Evolutionary conservation across 2,888 invertebrate species (phyloP), one percentile per base, ranked within the genome.

Genomic region (Psylliodes chrysocephalus): DNA sequence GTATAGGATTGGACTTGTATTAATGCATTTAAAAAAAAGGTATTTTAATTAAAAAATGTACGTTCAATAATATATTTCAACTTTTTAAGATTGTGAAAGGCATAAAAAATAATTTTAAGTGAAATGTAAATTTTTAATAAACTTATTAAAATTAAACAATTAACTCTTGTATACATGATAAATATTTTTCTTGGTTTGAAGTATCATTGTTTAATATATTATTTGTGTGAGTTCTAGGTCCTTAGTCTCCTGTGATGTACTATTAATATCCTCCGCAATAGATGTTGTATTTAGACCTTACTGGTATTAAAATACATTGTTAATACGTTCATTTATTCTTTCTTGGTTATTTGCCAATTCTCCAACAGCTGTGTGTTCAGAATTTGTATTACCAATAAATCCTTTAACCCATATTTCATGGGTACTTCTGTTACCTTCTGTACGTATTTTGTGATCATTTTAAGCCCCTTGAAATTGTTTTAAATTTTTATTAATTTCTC

Each of bases 291-390:
- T 22, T 6, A 22, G 22, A 22, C 22, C 22, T 4, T 22, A 22
- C 6, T 22, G 22, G 6, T 22, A 6, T 22, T 22, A 2, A 22
- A 22, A 22, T 22, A 40, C 35, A 53, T 53, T 22, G 8, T 53
- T 4, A n/a, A 53, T 17, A 12, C 40, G 17, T 12, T 38, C 22
- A 10, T n/a, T 18, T 14, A 53, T 38, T n/a, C 12, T 3, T 53
- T 22, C 53, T 17, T 53, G 53, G 8, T 53, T 19, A 38, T 53
- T 53, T 8, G 22, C 17, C 1, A 53, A 4, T 33, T 53, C 53
- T 38, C 19, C 38, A 18, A 53, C 38, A 19, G 53, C 53, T n/a
- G 53, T 53, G 38, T 53, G 53, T 22, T 53, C 38, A 38, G 53
- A 19, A 53, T 53, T 38, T 7, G 38, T 38, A 35, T 53, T 53